Evolutionary conservation across 23 tunicate species (phyloP).

Genomic region (Trididemnum miniatum): DNA sequence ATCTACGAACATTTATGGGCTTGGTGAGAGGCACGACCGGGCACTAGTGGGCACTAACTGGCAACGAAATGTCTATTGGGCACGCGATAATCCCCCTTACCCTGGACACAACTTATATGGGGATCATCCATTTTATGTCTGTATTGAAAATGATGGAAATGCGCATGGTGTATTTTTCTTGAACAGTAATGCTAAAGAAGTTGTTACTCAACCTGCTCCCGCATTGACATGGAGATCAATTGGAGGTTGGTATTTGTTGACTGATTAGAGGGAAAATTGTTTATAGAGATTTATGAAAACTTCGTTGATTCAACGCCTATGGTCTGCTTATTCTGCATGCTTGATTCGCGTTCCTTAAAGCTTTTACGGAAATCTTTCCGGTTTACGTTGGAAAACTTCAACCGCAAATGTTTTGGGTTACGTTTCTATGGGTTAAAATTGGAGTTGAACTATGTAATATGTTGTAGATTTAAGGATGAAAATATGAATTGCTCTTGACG

Average conservation of each 20-base stretch:
- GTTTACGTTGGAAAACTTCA: too few relatives aligned
- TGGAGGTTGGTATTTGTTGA: slow-evolving; percentile 81
- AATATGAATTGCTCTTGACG: too few relatives aligned
- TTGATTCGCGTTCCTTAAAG: too few relatives aligned
- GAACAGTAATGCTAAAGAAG: slow-evolving; percentile 93
- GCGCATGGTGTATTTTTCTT: slow-evolving; percentile 84
- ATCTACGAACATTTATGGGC: slow-evolving; percentile 69
- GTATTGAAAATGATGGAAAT: slow-evolving; percentile 77
- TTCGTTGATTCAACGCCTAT: too few relatives aligned
- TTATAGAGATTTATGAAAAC: too few relatives aligned
- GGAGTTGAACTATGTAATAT: too few relatives aligned
- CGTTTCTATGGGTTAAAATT: too few relatives aligned
- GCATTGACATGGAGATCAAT: slow-evolving; percentile 94
- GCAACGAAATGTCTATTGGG: slow-evolving; percentile 82
- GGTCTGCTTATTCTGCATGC: too few relatives aligned
- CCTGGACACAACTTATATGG: slow-evolving; percentile 66
- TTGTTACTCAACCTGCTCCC: slow-evolving; percentile 72
- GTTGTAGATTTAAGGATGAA: too few relatives aligned
- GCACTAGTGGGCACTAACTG: slow-evolving; percentile 48
- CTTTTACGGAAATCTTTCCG: too few relatives aligned
- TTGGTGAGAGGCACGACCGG: slow-evolving; percentile 83
- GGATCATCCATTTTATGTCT: slow-evolving; percentile 75
- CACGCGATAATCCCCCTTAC: slow-evolving; percentile 70
- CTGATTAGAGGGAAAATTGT: too few relatives aligned
- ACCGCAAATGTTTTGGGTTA: too few relatives aligned